phyloP scores from a whole-genome alignment of 2,113 vertebrate genomes.

The Setophaga kirtlandii region DNA sequence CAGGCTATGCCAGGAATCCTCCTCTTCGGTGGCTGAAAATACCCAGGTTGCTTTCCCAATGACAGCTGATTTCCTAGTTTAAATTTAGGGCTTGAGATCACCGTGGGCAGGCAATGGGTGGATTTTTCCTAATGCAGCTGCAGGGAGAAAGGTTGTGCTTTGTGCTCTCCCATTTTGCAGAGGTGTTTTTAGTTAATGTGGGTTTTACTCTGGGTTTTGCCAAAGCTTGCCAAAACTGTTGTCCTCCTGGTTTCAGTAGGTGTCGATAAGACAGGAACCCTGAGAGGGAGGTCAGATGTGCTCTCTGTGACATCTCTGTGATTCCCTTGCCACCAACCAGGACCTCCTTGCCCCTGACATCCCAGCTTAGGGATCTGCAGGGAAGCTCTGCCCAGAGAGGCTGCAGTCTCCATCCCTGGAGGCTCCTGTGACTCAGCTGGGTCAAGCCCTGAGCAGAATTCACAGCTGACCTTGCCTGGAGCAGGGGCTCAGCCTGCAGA shows the following conservation, averaged over 20 bases:
- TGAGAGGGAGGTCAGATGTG: accelerated
- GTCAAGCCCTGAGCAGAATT: background rate
- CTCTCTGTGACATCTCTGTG: background rate
- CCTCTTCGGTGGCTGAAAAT: background rate
- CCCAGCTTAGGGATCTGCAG: accelerated
- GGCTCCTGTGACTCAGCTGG: background rate
- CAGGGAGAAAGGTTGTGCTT: background rate
- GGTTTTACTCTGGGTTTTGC: background rate
- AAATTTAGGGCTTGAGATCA: background rate
- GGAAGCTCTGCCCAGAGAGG: background rate
- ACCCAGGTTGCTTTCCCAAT: background rate
- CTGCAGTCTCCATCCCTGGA: background rate
- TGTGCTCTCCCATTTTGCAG: background rate
- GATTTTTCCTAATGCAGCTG: background rate
- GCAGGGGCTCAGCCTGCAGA: background rate
- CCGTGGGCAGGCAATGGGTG: background rate
- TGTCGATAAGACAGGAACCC: background rate
- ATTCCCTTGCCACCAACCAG: accelerated
- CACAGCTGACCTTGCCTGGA: background rate
- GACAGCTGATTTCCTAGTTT: background rate
- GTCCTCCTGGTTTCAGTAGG: background rate
- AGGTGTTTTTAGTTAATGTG: background rate
- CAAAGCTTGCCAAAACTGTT: background rate
- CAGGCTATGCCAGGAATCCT: background rate
- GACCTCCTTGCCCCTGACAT: background rate